Percentiles rank a stretch among this genome's conserved stretches.
These are phyloP conservation scores for Palythoa grandis DNA, from an alignment of 92 coral and sea anemone genomes.

Conservation along the genomic window DNA sequence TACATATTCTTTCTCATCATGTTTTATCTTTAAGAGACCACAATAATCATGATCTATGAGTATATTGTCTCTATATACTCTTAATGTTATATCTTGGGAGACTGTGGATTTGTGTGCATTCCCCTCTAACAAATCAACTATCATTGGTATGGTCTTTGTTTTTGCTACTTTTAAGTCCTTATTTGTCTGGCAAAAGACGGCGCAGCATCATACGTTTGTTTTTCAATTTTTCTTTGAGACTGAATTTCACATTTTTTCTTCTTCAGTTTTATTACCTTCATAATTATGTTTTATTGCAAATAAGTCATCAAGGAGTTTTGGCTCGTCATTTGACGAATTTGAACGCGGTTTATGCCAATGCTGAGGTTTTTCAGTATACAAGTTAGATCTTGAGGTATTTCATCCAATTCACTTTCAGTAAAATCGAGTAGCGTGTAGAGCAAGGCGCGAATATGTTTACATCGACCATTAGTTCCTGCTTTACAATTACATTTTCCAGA, in stretches of 20 bases:
- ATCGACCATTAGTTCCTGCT: slow-evolving; percentile 48
- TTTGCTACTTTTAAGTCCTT: slow-evolving; percentile 15
- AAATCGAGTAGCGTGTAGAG: slow-evolving; percentile 46
- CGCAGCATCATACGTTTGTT: slow-evolving; percentile 31
- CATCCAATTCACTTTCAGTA: slow-evolving; percentile 42
- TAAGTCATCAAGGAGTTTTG: slow-evolving; percentile 39
- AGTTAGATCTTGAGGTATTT: slow-evolving; percentile 38
- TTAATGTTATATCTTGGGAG: background rate
- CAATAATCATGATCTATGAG: slow-evolving; percentile 52
- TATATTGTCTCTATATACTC: no score
- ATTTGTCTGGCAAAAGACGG: slow-evolving; percentile 54
- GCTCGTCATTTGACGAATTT: background rate
- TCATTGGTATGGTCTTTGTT: slow-evolving; percentile 15
- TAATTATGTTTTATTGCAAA: slow-evolving; percentile 52
- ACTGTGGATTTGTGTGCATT: slow-evolving; percentile 15
- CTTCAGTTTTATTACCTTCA: slow-evolving; percentile 42
- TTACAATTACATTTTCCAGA: slow-evolving; percentile 44
- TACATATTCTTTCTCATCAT: background rate
- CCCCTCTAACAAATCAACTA: slow-evolving; percentile 41
- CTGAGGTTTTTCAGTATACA: slow-evolving; percentile 53
- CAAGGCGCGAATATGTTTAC: slow-evolving; percentile 54
- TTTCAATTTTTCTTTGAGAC: slow-evolving; percentile 36
- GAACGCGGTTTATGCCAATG: slow-evolving; percentile 58
- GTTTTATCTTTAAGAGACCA: slow-evolving; percentile 10
- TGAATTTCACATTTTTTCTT: slow-evolving; percentile 30